phyloP scores from a whole-genome alignment of 1,140 invertebrate genomes.

The Drosophila triauraria region DNA sequence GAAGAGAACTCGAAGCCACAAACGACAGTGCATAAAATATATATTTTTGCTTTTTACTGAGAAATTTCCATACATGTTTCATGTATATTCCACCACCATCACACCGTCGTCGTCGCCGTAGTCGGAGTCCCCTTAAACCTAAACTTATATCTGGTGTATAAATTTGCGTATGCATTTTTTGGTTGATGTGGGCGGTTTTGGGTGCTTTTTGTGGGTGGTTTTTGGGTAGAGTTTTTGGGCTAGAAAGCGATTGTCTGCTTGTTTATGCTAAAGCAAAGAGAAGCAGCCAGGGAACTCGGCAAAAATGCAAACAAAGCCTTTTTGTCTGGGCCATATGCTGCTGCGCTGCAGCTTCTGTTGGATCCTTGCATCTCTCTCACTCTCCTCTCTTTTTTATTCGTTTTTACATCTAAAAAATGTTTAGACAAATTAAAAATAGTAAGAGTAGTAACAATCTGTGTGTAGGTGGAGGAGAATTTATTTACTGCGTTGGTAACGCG shows the following conservation, averaged over 20 bases:
- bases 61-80: constrained; percentile 74
- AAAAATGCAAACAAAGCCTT: constrained; percentile 78
- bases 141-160: constrained; percentile 59
- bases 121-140: neutral
- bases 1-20: constrained; percentile 44
- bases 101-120: neutral
- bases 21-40: constrained; percentile 83
- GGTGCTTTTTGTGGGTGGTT: constrained; percentile 16
- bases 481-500: constrained; percentile 64
- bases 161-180: constrained; percentile 81
- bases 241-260: constrained; percentile 51
- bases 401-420: constrained; percentile 65
- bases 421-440: constrained; percentile 83
- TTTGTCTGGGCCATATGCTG: constrained; percentile 64
- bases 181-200: constrained; percentile 30
- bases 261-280: constrained; percentile 62
- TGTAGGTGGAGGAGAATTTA: constrained; percentile 35
- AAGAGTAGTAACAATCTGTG: constrained; percentile 58
- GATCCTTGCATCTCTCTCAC: constrained; percentile 20
- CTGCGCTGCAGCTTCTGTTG: neutral
- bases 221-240: constrained; percentile 10
- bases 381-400: constrained; percentile 6
- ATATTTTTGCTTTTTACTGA: constrained; percentile 65
- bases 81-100: constrained; percentile 36
- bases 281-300: constrained; percentile 21